Base-by-base conservation (phyloP, 2,888 invertebrate genomes). In the Anaspis maculata region DNA sequence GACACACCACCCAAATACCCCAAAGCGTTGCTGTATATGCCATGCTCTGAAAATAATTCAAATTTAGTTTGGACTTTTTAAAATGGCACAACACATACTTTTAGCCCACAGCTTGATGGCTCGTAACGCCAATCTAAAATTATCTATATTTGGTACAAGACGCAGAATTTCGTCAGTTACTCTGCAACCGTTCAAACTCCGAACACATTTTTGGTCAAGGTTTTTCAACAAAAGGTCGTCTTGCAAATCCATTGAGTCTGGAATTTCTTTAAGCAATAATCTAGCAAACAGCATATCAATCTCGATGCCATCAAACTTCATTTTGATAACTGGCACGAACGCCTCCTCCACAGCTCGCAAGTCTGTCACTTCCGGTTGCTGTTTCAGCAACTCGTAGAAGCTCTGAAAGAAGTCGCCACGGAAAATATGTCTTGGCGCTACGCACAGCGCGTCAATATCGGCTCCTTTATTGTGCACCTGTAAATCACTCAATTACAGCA, bases 51-150 rank as follows among this genome's bases (percentile, higher is more conserved):
- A 62, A 64, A 43, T 32, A 38, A 41, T 46, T 21, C 13, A 24
- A 12, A 16, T 11, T 29, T n/a, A 34, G 13, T 15, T 30, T 30
- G 26, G n/a, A n/a, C n/a, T 30, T 25, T 19, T 16, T 22, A 22
- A 30, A 30, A 16, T 19, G 13, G 12, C n/a, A 25, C 21, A n/a
- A n/a, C n/a, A n/a, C n/a, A n/a, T 68, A 94, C 94, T 82, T 74
- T 96, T 97, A 1, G 97, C 97, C 97, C 97, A 98, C 23, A 98
- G 71, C 66, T 98, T 98, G 51, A 98, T 94, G 23, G 95, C 85
- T 42, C 97, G 71, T 34, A 98, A 71, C 3, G 97, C 89, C 47
- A 96, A 74, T 39, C 95, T 76, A 67, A 97, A 98, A 68, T 86
- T 87, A 61, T 94, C 87, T 50, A 88, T 87, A 59, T 95, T 84